Percentiles rank a stretch among this genome's conserved stretches.
phyloP scores from a whole-genome alignment of 2,888 invertebrate genomes.

The Cerceris ruficornis region DNA sequence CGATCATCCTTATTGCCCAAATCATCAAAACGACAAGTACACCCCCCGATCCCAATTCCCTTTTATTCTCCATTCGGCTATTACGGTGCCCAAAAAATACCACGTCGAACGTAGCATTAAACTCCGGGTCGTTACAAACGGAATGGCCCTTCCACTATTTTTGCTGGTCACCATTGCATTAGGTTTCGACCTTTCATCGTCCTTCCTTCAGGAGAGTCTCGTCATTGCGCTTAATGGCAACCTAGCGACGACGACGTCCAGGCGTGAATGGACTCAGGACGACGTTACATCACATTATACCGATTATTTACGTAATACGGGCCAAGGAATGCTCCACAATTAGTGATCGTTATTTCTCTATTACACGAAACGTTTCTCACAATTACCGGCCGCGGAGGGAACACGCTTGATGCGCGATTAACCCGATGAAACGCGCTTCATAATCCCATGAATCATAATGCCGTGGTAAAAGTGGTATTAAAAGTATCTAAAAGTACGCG shows the following conservation, averaged over 20 bases:
- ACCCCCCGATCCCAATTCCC: neutral
- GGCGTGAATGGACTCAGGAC: neutral
- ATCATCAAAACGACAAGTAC: neutral
- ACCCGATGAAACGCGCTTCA: too few species aligned
- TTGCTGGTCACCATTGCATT: slow-evolving; percentile 43
- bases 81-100: neutral
- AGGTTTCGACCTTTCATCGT: slow-evolving; percentile 23
- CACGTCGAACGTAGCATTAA: neutral
- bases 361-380: neutral
- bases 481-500: neutral
- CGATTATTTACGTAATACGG: too few species aligned
- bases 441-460: too few species aligned
- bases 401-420: too few species aligned
- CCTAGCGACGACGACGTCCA: slow-evolving; percentile 2
- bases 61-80: neutral
- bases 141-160: slow-evolving; percentile 26
- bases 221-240: slow-evolving; percentile 51
- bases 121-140: neutral
- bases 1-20: too few species aligned
- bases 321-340: neutral
- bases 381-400: too few species aligned
- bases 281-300: neutral
- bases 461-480: neutral
- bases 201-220: slow-evolving; percentile 24
- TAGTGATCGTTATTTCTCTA: too few species aligned